phyloP scores from a whole-genome alignment of 2,888 invertebrate genomes.

The Sclerodermus sp. region DNA sequence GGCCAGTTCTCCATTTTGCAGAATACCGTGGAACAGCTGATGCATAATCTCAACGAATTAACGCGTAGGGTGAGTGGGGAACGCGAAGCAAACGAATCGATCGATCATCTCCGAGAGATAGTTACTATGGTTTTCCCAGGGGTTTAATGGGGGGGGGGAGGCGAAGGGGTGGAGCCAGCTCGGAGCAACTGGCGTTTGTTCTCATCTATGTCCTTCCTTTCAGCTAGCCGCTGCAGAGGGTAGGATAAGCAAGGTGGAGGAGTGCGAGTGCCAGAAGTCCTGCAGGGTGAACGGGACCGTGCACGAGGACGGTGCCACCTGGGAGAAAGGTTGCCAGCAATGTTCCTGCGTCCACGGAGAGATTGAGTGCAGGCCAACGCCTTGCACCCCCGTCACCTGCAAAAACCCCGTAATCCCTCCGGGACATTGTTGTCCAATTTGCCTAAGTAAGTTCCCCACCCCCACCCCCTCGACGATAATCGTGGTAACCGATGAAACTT shows the following conservation, averaged over 20 bases:
- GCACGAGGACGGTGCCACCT: slow-evolving; percentile 80
- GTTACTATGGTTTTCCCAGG: too few relatives aligned
- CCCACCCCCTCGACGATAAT: too few relatives aligned
- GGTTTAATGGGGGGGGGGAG: too few relatives aligned
- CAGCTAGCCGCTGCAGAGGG: slow-evolving; percentile 82
- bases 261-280: slow-evolving; percentile 89
- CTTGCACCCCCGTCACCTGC: slow-evolving; percentile 77
- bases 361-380: slow-evolving; percentile 79
- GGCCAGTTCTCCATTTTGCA: slow-evolving; percentile 85
- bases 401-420: slow-evolving; percentile 77
- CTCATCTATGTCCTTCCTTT: slow-evolving; percentile 49
- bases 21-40: slow-evolving; percentile 79
- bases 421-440: slow-evolving; percentile 84
- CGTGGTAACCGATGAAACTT: too few relatives aligned
- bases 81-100: too few relatives aligned
- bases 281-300: slow-evolving; percentile 81
- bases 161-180: too few relatives aligned
- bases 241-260: slow-evolving; percentile 76
- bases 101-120: too few relatives aligned
- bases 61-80: slow-evolving; percentile 82
- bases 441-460: slow-evolving; percentile 79
- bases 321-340: slow-evolving; percentile 83
- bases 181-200: slow-evolving; percentile 10
- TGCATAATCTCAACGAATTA: slow-evolving; percentile 78
- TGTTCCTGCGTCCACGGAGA: slow-evolving; percentile 89